Evolutionary conservation across 1,140 invertebrate genomes (phyloP).

Genomic region (Drosophila repleta): DNA sequence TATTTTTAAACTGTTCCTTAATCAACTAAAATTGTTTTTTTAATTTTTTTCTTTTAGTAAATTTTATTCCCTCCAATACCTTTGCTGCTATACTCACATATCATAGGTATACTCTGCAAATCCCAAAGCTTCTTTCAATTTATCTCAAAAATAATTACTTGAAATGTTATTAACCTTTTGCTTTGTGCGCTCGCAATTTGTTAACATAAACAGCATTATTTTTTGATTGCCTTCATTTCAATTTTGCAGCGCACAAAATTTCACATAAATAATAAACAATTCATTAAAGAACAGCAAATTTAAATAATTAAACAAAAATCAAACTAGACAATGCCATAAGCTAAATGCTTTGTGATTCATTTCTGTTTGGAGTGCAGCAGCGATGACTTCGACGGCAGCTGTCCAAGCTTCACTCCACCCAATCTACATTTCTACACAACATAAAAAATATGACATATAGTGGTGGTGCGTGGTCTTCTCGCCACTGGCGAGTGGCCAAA

Average conservation of each 20-base stretch:
- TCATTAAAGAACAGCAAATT: slow-evolving; percentile 55
- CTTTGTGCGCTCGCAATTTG: slow-evolving; percentile 28
- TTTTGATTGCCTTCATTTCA: slow-evolving; percentile 72
- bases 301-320: slow-evolving; percentile 67
- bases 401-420: slow-evolving; percentile 44
- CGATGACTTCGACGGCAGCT: slow-evolving; percentile 51
- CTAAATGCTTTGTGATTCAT: slow-evolving; percentile 40
- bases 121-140: too few relatives aligned
- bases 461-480: slow-evolving; percentile 62
- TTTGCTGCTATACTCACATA: too few relatives aligned
- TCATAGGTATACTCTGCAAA: too few relatives aligned
- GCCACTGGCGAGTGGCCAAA: slow-evolving; percentile 61
- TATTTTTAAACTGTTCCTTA: too few relatives aligned
- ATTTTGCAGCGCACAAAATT: slow-evolving; percentile 42
- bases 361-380: slow-evolving; percentile 55
- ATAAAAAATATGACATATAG: slow-evolving; percentile 21
- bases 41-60: too few relatives aligned
- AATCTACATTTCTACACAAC: neutral
- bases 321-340: slow-evolving; percentile 10
- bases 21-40: too few relatives aligned
- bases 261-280: slow-evolving; percentile 64
- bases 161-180: slow-evolving; percentile 43
- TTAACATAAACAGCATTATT: slow-evolving; percentile 54
- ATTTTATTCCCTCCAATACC: too few relatives aligned
- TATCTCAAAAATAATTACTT: neutral